A percentile compares a stretch with the other conserved stretches of the same genome.
Evolutionary conservation across 2,888 invertebrate genomes (phyloP).

Genomic region (Phania funesta): DNA sequence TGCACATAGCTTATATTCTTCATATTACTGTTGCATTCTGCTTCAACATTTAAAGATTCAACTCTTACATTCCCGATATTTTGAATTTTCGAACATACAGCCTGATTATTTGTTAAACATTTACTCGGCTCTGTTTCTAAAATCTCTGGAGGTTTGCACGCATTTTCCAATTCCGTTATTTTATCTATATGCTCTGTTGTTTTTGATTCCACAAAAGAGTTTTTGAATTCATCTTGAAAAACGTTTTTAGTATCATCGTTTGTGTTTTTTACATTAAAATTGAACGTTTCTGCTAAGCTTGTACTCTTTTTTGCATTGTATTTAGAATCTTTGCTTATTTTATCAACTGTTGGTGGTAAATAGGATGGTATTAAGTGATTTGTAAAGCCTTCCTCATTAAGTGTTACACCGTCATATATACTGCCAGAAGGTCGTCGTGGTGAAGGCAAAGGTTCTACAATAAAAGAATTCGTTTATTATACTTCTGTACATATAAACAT

Average conservation of each 20-base stretch:
- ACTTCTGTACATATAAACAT: too few species aligned
- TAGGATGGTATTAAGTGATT: conserved; percentile 17
- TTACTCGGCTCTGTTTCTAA: background rate
- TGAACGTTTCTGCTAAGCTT: conserved; percentile 72
- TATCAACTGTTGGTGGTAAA: conserved; percentile 66
- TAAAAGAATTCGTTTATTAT: background rate
- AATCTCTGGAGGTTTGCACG: background rate
- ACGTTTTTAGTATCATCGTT: background rate
- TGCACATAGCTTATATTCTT: conserved; percentile 61
- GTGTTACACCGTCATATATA: conserved; percentile 53
- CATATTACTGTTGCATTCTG: conserved; percentile 26
- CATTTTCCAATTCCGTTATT: background rate
- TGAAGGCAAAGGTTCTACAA: conserved; percentile 52
- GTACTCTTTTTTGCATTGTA: conserved; percentile 33
- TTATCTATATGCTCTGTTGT: background rate
- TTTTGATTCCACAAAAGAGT: conserved; percentile 3
- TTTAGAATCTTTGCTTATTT: conserved; percentile 42
- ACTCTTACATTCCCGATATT: conserved; percentile 24
- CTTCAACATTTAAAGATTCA: conserved; percentile 28
- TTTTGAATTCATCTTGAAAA: background rate
- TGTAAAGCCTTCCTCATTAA: conserved; percentile 8
- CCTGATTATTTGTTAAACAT: background rate
- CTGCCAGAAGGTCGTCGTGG: conserved; percentile 47
- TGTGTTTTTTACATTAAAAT: conserved; percentile 70
- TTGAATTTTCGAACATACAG: conserved; percentile 45